Base-by-base conservation (phyloP, 2,888 invertebrate species). In the Chirona hameri region DNA sequence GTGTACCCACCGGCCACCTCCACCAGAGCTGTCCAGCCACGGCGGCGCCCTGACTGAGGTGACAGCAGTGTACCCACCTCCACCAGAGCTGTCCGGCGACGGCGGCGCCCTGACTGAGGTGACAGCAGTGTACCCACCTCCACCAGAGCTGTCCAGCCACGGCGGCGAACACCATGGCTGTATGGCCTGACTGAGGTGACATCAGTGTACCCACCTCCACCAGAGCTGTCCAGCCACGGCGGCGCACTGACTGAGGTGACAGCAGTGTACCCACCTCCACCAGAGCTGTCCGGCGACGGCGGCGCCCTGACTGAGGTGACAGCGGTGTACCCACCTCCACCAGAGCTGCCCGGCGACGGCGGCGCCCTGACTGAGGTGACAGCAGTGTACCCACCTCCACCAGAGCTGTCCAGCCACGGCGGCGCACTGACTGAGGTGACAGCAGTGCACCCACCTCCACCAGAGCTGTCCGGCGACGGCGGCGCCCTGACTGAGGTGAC, bases 401-500 rank as follows among this genome's bases (percentile, higher is more conserved):
- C 91, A 93, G 84, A 92, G 90, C 91, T 94, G 92, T 31, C 93
- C 94, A 0, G 91, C 91, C 18, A 94, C 92, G 72, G 93, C 93
- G 0, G 92, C 93, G 2, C 95, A n/a, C n/a, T n/a, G n/a, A n/a
- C n/a, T n/a, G n/a, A n/a, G n/a, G n/a, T n/a, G n/a, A n/a, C n/a
- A n/a, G n/a, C n/a, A n/a, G n/a, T n/a, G n/a, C n/a, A n/a, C n/a
- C 96, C 1, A 95, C 94, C 0, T 95, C 83, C 96, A 89, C 96
- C 96, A 96, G 84, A 96, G 90, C 0, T n/a, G n/a, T n/a, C n/a
- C n/a, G n/a, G n/a, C n/a, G n/a, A n/a, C n/a, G n/a, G n/a, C n/a
- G n/a, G n/a, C n/a, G n/a, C n/a, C n/a, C n/a, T n/a, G n/a, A n/a
- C 39, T 39, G 39, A 39, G 39, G 39, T 39, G 39, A 39, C 39